Evolutionary conservation across 1,140 invertebrate species (phyloP), one percentile per base, ranked within the genome.

Genomic region (Drosophila tani): DNA sequence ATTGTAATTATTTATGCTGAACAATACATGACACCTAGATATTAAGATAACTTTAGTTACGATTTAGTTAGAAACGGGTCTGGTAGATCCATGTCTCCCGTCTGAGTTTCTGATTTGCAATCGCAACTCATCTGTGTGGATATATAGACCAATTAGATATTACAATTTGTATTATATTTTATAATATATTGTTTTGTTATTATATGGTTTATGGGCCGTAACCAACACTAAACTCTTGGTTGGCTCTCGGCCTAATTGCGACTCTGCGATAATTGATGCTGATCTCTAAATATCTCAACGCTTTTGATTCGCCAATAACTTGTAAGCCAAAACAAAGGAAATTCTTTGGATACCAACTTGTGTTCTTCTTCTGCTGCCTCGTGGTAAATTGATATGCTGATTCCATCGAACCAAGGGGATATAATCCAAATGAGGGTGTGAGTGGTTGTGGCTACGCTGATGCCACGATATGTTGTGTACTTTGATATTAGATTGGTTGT

Each of bases 151-250:
- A 90, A 86, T 82, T 76, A 81, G 57, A 62, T 63, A 63, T 66
- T 90, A 86, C 66, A 71, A 71, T 73, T 79, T 79, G 41, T 83
- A 57, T 68, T 79, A 69, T 43, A 38, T 38, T 21, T 55, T 55
- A 38, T 29, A 24, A 62, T 82, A n/a, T 24, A 24, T 24, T 56
- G 9, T 40, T 56, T 8, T 40, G 1, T 41, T 41, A 41, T 56
- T 56, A 24, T 84, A 49, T 67, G 67, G 49, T 64, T 75, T 74
- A 32, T 40, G 69, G 56, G 75, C 71, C 79, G 82, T 91, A 75
- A 87, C 88, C 88, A 91, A 91, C 88, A 82, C 88, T 91, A 85
- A 91, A 91, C 88, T 88, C 84, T 88, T 91, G 88, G 88, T 82
- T 87, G 62, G 67, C 47, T 19, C 45, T 17, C 29, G 67, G 64